Conservation (phyloP, 2,888 invertebrate genomes). For the Exocentrus adspersus region DNA sequence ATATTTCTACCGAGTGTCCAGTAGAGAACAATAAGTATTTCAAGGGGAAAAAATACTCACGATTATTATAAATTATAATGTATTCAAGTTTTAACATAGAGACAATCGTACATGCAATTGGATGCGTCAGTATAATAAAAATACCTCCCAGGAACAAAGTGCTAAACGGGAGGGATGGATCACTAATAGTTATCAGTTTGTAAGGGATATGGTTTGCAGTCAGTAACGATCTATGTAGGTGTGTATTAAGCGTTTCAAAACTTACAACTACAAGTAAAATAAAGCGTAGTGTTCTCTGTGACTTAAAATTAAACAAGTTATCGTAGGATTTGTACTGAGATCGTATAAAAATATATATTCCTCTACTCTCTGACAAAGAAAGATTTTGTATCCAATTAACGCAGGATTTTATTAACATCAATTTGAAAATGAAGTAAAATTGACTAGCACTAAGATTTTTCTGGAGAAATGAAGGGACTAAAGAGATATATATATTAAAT, state of each 20-base stretch:
- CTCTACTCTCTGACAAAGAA: slow-evolving; percentile 38
- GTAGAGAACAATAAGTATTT: background rate
- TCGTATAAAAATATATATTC: slow-evolving; percentile 45
- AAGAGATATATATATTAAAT: slow-evolving; percentile 27
- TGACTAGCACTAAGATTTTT: slow-evolving; percentile 44
- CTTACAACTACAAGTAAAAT: slow-evolving; percentile 35
- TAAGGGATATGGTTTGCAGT: slow-evolving; percentile 46
- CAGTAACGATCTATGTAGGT: slow-evolving; percentile 40
- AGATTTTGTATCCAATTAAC: slow-evolving; percentile 30
- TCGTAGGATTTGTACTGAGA: slow-evolving; percentile 40
- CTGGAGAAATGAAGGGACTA: slow-evolving; percentile 27
- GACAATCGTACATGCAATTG: slow-evolving; percentile 42
- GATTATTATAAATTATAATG: slow-evolving; percentile 43
- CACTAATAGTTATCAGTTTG: slow-evolving; percentile 38
- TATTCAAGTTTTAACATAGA: slow-evolving; percentile 42
- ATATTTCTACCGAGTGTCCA: no score
- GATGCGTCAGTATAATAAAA: slow-evolving; percentile 39
- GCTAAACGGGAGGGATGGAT: slow-evolving; percentile 21
- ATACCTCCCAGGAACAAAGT: slow-evolving; percentile 26
- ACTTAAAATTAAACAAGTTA: slow-evolving; percentile 35
- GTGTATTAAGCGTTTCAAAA: slow-evolving; percentile 38
- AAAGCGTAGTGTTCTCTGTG: slow-evolving; percentile 31
- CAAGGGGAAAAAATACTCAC: slow-evolving; percentile 20
- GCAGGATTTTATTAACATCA: slow-evolving; percentile 32
- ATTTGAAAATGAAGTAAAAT: slow-evolving; percentile 29